Base-by-base conservation (phyloP, 2,797 vertebrate genomes). In the Uromys caudimaculatus region DNA sequence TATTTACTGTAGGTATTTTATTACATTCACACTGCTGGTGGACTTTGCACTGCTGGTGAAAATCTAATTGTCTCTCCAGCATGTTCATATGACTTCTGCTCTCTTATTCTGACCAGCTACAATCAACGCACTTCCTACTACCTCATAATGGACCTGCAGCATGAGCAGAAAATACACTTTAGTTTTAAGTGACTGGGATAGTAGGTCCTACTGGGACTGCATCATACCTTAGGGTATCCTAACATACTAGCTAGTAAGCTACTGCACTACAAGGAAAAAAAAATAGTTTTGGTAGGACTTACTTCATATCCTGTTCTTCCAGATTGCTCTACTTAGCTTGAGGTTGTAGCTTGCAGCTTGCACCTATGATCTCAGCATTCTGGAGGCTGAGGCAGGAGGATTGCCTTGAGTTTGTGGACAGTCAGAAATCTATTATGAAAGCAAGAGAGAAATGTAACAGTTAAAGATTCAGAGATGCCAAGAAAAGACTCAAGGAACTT, bases 51-150 rank as follows among this genome's bases (percentile, higher is more conserved):
- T 73, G 16, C 50, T 83, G 56, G 56, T 19, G 19, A 73, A 78
- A n/a, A 56, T 90, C 76, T 90, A 38, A 85, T 62, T 90, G 69
- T 7, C 16, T 58, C 29, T 84, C 5, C 9, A 62, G 52, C 38
- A 79, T 54, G 32, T 60, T 89, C 67, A 90, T 47, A 69, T 69
- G 29, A 67, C 29, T 81, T 60, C 62, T 83, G 38, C 12, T 93
- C 41, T 95, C 27, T 93, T 92, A 71, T 76, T 62, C 56, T 73
- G 21, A 89, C 38, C 44, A 95, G 78, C 6, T 82, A 19, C 78
- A 1, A 56, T 60, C 75, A 96, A 82, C 19, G 54, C n/a, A 92
- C 56, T 92, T 38, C 82, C 47, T 86, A 54, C n/a, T 2, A 90
- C 29, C 56, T 96, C 41, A 92, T 73, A 84, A 52, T 67, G 35